Base-by-base conservation (phyloP, 2,113 vertebrate genomes). In the Platichthys stellatus region DNA sequence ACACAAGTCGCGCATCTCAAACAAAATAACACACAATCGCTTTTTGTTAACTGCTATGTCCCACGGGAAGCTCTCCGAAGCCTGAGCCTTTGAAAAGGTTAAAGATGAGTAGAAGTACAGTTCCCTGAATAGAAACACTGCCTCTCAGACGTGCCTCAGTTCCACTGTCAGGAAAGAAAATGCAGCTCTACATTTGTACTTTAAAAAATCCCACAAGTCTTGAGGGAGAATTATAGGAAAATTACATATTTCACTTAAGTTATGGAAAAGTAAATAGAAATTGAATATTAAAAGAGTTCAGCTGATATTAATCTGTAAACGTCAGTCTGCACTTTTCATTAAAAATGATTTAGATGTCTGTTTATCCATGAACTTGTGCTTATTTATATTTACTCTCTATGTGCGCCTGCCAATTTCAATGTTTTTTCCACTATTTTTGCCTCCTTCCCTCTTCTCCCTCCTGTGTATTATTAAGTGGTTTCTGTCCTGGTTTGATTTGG, bases 401-500 rank as follows among this genome's bases (percentile, higher is more conserved):
- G 47, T 64, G 14, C 31, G 62, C 35, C 68, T 67, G 71, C 87
- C 85, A 88, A 76, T 78, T 14, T 59, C 61, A 70, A 35, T 76
- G 40, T 24, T 49, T 23, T 49, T 28, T 38, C 57, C 0, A 0
- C 45, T n/a, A n/a, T 28, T 23, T 47, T 26, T 45, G 47, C 47
- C 4, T 21, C 14, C 28, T n/a, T 35, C 3, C 0, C 28, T 21
- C 9, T 45, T 18, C 20, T 68, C 62, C 67, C 63, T 75, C 11
- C 73, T 65, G 84, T 72, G 81, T 67, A 85, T 88, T 80, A 88
- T 85, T 82, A 86, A 88, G 77, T 78, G 83, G 59, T 80, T 84
- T 89, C 76, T 84, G 73, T 58, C 76, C 59, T 5, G 70, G 74
- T 90, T 82, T 83, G 74, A 86, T 92, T 82, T 86, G 83, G 77